These are phyloP conservation scores for Chelidonichthys spinosus DNA, from an alignment of 2,797 vertebrate species.

Conservation along the genomic window DNA sequence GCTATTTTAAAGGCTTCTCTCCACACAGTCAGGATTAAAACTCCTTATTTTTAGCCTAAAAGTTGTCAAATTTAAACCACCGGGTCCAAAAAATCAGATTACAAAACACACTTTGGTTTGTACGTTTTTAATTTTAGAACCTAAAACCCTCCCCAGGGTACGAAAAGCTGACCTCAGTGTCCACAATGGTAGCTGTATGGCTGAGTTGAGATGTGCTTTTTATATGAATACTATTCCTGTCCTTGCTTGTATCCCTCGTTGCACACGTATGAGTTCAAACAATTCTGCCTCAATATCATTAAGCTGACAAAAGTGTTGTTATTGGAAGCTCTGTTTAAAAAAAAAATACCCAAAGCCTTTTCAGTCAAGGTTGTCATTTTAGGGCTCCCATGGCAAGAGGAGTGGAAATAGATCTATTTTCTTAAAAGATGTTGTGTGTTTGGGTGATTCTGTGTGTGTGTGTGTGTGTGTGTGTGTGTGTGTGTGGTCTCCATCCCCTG, in stretches of 20 bases:
- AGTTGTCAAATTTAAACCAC: not conserved
- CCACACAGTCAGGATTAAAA: not conserved
- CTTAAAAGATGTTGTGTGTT: constrained; percentile 54
- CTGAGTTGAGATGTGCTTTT: not conserved
- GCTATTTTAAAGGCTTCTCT: not conserved
- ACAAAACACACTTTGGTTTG: not conserved
- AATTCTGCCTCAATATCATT: not conserved
- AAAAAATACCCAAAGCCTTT: constrained; percentile 23
- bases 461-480: constrained; percentile 49
- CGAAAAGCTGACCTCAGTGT: not conserved
- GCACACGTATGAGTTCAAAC: not conserved
- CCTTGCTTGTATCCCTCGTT: not conserved
- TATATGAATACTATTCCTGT: not conserved
- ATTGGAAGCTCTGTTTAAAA: not conserved
- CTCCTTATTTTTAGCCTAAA: not conserved
- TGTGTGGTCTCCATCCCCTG: constrained; percentile 77
- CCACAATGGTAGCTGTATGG: not conserved
- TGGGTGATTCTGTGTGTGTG: constrained; percentile 9
- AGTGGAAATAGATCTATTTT: constrained; percentile 60
- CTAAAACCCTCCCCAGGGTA: not conserved
- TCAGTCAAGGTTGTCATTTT: constrained; percentile 7
- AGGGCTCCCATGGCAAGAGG: constrained; percentile 35
- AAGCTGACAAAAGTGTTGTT: not conserved
- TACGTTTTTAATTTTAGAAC: not conserved
- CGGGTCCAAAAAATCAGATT: not conserved